Evolutionary conservation across 2,888 invertebrate genomes (phyloP), one percentile per base, ranked within the genome.

Genomic region (Neoscelio sp.): DNA sequence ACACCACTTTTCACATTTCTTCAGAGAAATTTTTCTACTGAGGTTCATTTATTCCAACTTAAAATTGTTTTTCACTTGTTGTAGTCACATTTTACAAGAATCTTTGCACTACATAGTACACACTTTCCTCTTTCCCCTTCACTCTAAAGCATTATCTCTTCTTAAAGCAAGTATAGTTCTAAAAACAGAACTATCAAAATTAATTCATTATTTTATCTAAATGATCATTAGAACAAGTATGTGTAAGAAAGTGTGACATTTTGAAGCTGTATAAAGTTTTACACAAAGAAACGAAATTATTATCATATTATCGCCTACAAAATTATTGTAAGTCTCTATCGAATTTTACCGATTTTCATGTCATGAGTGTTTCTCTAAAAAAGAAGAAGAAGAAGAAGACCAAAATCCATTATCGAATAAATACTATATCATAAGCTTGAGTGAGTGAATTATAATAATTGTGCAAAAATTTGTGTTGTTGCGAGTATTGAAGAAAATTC

Each of bases 381-480:
- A 38, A 35, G 23, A 52, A 42, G 10, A 62, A 62, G 12, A 46
- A 13, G 2, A 38, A n/a, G n/a, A 48, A 28, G 38, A 46, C 28
- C 52, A 54, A 46, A 52, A 46, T 58, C 54, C 6, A 30, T 40
- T 42, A 60, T 52, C n/a, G 7, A 6, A 62, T 35, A 50, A 40
- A 10, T 20, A 60, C 5, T 58, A 46, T 52, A 50, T 42, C 23
- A 52, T 70, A 60, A 40, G 56, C 46, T 56, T 65, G 46, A 48
- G 40, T 48, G 58, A 13, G 8, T 65, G 64, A 71, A 33, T 62
- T 56, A 56, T 87, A 54, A 46, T 85, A 81, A 87, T 78, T 82
- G 83, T 87, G 82, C 82, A 85, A 85, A 83, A 42, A 26, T 82
- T 88, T 87, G 80, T 83, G 80, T 87, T 85, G 87, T 88, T 88